Evolutionary conservation across 2,797 vertebrate genomes (phyloP), one percentile per base, ranked within the genome.

Genomic region (Pantherophis vulpinus): DNA sequence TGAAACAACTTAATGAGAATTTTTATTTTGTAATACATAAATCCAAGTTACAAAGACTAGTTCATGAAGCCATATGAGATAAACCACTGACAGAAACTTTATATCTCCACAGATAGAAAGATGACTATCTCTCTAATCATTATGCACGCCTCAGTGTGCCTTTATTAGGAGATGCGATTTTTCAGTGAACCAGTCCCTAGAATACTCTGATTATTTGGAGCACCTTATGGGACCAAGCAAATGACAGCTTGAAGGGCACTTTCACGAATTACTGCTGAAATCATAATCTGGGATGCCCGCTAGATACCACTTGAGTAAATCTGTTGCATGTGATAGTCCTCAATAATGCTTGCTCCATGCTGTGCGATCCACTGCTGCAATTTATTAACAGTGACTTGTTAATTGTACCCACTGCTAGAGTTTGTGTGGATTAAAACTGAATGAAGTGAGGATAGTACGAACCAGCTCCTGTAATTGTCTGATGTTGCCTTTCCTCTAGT

Each of bases 371-470:
- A 13, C 51, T 51, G 7, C 1, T 94, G 7, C 58, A 18, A 56
- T 51, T 86, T 92, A 70, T 86, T 92, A 93, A 74, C 94, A 94
- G 86, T 66, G 88, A 61, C 8, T 89, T 42, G 14, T 29, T 60
- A 92, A 87, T 20, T 13, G 0, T 79, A 37, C 63, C 86, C 70
- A 83, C 88, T 91, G 95, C 10, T 83, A 94, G 92, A 88, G 10
- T 54, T 20, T 0, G 56, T 74, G 60, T 83, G 91, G 29, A 0
- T 1, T 1, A 1, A 23, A 32, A 83, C n/a, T 9, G 8, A 4
- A 27, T 92, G 54, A 93, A 87, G 93, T 18, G 0, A 37, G 47
- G 18, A 18, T 88, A 55, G 86, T 63, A 12, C 27, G 6, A 55
- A 88, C 0, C 0, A 0, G 0, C 47, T 56, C 58, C 14, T 58